Conservation (phyloP, 1,140 invertebrate species). For the Pemphigus obesinymphae region DNA sequence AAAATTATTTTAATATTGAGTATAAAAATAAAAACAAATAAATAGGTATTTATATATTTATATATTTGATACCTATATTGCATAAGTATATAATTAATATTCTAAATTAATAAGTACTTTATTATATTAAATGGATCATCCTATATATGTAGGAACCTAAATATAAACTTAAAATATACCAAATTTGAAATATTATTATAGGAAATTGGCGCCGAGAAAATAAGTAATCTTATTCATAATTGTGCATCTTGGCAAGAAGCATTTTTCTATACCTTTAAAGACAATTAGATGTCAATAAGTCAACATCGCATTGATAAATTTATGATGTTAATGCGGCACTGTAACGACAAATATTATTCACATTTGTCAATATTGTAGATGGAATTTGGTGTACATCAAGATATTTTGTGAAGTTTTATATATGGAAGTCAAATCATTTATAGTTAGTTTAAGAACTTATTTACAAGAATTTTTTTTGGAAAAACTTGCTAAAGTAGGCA, state of each 20-base stretch:
- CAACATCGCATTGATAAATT: constrained; percentile 83
- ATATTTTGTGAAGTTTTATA: constrained; percentile 51
- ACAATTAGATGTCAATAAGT: constrained; percentile 87
- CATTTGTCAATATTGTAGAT: constrained; percentile 59
- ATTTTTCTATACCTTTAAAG: constrained; percentile 69
- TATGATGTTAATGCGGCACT: constrained; percentile 75
- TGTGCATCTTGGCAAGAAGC: constrained; percentile 61
- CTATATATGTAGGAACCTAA: too few relatives aligned
- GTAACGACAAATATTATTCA: constrained; percentile 65
- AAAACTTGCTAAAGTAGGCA: constrained; percentile 75
- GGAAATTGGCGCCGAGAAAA: constrained; percentile 77
- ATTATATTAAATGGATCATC: not conserved
- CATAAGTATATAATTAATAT: too few relatives aligned
- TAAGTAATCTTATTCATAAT: constrained; percentile 69
- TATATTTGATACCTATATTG: too few relatives aligned
- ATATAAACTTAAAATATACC: not conserved
- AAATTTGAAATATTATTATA: constrained; percentile 52
- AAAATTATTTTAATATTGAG: too few relatives aligned
- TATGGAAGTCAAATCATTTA: constrained; percentile 49
- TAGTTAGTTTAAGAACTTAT: constrained; percentile 71
- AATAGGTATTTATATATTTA: too few relatives aligned
- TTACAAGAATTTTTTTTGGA: constrained; percentile 78
- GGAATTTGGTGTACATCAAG: constrained; percentile 57
- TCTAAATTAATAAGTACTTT: too few relatives aligned
- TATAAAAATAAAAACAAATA: too few relatives aligned